These are phyloP conservation scores for Hippocampus abdominalis DNA, from an alignment of 2,113 vertebrate genomes.

Conservation along the genomic window DNA sequence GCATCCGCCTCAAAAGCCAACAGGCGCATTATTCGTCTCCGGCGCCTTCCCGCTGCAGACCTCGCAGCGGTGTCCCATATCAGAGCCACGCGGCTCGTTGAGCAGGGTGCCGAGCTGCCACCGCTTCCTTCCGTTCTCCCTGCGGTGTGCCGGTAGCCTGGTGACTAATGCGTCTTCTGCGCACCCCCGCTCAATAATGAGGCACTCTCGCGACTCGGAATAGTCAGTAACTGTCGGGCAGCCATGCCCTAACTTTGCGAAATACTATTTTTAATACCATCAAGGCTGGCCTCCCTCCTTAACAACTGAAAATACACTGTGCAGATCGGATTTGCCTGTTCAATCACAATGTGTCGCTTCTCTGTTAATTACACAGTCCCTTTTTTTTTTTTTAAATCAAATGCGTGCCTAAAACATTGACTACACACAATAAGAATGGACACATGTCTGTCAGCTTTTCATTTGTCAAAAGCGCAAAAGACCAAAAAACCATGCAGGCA, in stretches of 20 bases:
- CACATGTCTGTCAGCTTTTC: not conserved
- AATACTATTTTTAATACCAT: no score
- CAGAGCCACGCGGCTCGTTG: constrained; percentile 5
- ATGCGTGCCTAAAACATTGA: not conserved
- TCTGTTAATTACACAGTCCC: constrained; percentile 55
- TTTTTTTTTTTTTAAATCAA: constrained; percentile 17
- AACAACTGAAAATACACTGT: not conserved
- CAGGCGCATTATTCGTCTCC: not conserved
- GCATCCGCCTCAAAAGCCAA: not conserved
- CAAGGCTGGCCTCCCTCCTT: not conserved
- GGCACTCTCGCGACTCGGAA: constrained; percentile 17
- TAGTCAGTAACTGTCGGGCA: constrained; percentile 5
- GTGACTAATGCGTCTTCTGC: constrained; percentile 46
- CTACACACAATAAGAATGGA: not conserved
- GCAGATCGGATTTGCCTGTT: not conserved
- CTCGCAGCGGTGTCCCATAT: not conserved
- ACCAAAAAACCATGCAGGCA: no score
- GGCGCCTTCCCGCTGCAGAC: not conserved
- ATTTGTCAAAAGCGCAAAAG: not conserved
- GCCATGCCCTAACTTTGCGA: no score
- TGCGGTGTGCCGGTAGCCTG: constrained; percentile 42
- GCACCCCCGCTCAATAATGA: constrained; percentile 11
- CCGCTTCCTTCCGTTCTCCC: constrained; percentile 43
- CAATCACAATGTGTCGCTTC: constrained; percentile 46
- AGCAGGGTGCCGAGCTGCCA: constrained; percentile 45